phyloP scores from a whole-genome alignment of 2,888 invertebrate species.

The Rhabditoides inermis region DNA sequence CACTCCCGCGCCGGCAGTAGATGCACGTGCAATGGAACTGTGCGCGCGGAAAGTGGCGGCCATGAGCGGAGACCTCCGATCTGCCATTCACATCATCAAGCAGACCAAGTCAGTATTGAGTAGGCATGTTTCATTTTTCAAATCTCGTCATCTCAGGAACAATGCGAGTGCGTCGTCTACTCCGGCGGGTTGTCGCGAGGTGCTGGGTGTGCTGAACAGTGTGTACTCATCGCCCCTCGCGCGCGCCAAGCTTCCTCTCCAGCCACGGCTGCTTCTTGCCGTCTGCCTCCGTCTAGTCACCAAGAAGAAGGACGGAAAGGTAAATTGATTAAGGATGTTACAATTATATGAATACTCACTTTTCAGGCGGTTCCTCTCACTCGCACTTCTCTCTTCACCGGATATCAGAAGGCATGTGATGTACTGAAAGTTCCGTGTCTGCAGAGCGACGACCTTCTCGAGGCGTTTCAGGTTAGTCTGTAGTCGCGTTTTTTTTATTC shows the following conservation, averaged over 20 bases:
- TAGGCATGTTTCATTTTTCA: neutral
- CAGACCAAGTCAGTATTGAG: slow-evolving; percentile 29
- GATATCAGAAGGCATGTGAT: slow-evolving; percentile 28
- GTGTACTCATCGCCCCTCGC: slow-evolving; percentile 40
- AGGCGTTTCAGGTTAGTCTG: too few relatives aligned
- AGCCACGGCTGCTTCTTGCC: slow-evolving; percentile 28
- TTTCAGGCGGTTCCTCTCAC: slow-evolving; percentile 20
- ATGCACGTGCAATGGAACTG: slow-evolving; percentile 77
- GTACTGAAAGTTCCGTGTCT: slow-evolving; percentile 21
- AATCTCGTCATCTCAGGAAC: too few relatives aligned
- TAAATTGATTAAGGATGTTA: neutral
- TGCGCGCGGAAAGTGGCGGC: slow-evolving; percentile 88
- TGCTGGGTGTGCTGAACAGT: slow-evolving; percentile 32
- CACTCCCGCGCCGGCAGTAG: too few relatives aligned
- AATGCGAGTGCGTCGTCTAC: neutral
- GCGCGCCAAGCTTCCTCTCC: slow-evolving; percentile 36
- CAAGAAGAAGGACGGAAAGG: slow-evolving; percentile 20
- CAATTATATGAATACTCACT: neutral
- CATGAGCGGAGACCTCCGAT: slow-evolving; percentile 83
- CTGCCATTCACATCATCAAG: slow-evolving; percentile 79
- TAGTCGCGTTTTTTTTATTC: too few relatives aligned
- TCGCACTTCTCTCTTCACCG: slow-evolving; percentile 19
- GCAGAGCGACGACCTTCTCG: slow-evolving; percentile 22
- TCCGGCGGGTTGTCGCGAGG: slow-evolving; percentile 30
- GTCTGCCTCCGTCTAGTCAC: slow-evolving; percentile 24